Conservation (phyloP, 2,113 vertebrate species). For the Megalops atlanticus region DNA sequence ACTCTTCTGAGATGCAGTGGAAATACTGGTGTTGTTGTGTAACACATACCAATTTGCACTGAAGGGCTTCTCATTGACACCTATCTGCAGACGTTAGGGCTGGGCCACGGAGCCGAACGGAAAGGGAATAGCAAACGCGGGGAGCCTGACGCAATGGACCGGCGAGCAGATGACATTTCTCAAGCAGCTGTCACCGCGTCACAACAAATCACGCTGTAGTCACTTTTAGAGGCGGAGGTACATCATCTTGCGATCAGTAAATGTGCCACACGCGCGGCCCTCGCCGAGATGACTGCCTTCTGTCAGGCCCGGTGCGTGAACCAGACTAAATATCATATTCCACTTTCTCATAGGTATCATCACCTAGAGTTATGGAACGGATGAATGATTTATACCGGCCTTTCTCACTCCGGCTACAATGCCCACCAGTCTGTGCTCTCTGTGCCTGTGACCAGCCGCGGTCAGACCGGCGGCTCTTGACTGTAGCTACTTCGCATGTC, state of each 20-base stretch:
- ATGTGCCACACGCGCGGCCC: background rate
- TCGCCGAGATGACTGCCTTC: background rate
- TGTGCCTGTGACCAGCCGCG: background rate
- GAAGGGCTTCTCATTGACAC: slow-evolving; percentile 1
- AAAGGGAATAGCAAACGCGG: background rate
- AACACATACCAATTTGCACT: slow-evolving; percentile 11
- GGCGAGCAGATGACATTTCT: background rate
- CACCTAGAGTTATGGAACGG: slow-evolving; percentile 2
- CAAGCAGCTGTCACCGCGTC: background rate
- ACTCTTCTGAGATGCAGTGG: background rate
- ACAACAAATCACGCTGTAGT: background rate
- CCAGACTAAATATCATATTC: background rate
- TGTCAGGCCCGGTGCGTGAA: background rate
- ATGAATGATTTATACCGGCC: background rate
- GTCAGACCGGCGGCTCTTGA: background rate
- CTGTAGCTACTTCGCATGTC: background rate
- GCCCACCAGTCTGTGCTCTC: background rate
- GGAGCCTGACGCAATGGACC: background rate
- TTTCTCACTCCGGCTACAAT: background rate
- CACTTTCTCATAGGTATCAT: background rate
- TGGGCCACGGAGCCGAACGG: background rate
- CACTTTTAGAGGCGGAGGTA: background rate
- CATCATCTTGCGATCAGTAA: background rate
- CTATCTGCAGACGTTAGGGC: background rate
- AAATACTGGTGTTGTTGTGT: background rate